These are phyloP conservation scores for Dynastes maya DNA, from an alignment of 2,888 invertebrate genomes.

Conservation along the genomic window DNA sequence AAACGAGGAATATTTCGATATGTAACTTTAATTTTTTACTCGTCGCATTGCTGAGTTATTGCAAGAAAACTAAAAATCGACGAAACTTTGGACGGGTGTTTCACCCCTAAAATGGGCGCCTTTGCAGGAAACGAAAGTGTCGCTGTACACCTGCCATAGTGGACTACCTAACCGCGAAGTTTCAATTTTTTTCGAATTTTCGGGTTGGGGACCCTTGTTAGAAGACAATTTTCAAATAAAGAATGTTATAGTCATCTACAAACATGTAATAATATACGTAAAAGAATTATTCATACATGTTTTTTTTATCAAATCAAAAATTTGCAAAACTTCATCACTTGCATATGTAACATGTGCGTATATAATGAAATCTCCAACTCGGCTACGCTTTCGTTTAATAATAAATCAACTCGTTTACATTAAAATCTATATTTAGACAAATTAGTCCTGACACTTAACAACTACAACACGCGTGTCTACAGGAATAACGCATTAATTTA, in stretches of 20 bases:
- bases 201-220: neutral
- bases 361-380: constrained; percentile 17
- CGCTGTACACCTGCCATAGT: no score
- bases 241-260: neutral
- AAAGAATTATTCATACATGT: neutral
- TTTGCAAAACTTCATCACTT: constrained; percentile 8
- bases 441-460: constrained; percentile 51
- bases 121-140: no score
- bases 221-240: neutral
- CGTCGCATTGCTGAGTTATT: no score
- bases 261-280: neutral
- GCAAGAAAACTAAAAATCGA: no score
- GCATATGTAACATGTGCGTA: neutral
- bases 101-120: no score
- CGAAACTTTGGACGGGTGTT: no score
- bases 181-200: no score
- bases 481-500: constrained; percentile 37
- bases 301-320: neutral
- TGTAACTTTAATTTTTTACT: no score
- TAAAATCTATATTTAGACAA: constrained; percentile 52
- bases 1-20: no score
- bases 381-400: constrained; percentile 48
- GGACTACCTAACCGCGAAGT: no score
- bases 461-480: constrained; percentile 44
- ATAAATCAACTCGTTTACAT: constrained; percentile 51